These are phyloP conservation scores for Coendou prehensilis DNA, from an alignment of 2,797 vertebrate genomes.

Conservation along the genomic window DNA sequence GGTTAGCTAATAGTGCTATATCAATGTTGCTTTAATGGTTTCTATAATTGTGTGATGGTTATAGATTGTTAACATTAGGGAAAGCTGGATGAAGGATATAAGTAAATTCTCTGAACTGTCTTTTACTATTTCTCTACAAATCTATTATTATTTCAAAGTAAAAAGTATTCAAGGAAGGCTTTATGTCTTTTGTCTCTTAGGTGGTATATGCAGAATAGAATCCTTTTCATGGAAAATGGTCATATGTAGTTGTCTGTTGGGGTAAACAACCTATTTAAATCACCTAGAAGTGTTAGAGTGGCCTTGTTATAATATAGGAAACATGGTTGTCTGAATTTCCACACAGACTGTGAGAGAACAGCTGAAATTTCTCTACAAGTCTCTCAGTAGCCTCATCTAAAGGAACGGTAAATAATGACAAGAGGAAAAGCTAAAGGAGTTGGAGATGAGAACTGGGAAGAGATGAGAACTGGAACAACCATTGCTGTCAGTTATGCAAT, in stretches of 20 bases:
- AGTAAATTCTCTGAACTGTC: background rate
- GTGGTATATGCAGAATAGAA: background rate
- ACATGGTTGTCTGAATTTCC: background rate
- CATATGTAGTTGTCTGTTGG: background rate
- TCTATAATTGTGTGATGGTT: background rate
- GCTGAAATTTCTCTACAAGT: background rate
- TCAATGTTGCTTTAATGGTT: constrained; percentile 18
- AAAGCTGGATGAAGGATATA: background rate
- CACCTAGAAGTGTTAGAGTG: background rate
- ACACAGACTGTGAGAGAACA: background rate
- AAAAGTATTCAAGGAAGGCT: background rate
- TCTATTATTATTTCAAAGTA: constrained; percentile 43
- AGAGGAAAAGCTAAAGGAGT: background rate
- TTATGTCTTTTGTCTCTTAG: background rate
- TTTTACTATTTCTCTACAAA: background rate
- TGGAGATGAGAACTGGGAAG: background rate
- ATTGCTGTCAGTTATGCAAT: background rate
- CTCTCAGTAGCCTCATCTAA: background rate
- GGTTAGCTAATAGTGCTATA: background rate
- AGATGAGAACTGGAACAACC: background rate
- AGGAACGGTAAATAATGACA: background rate
- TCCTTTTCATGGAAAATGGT: background rate
- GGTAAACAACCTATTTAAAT: background rate
- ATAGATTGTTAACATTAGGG: background rate
- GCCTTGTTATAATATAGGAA: background rate